Evolutionary conservation across 2,113 vertebrate genomes (phyloP), one percentile per base, ranked within the genome.

Genomic region (Sus scrofa): DNA sequence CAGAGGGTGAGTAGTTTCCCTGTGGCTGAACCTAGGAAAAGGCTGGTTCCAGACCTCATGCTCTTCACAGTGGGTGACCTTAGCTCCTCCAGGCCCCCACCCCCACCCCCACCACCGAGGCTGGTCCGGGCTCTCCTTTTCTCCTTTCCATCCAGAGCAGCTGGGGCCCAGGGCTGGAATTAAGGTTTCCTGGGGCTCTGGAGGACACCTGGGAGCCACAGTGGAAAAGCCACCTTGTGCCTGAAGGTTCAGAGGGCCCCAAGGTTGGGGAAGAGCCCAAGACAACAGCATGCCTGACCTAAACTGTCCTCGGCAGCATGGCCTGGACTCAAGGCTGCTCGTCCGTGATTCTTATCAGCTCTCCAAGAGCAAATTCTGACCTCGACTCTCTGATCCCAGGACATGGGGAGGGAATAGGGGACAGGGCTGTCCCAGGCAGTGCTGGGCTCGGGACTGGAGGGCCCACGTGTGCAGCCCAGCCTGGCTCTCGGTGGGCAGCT

Each of bases 401-500:
- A 24, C 86, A 3, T 30, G 60, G 20, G 7, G 54, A 44, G 14
- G 74, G 73, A 26, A 8, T 20, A 11, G 5, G 63, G 65, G 68
- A 58, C n/a, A 60, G n/a, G 70, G 54, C 30, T 54, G 63, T 83
- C 94, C 22, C 3, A 37, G 54, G 68, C 44, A 12, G 26, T 22
- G 52, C 54, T 86, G 67, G 63, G 50, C 71, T 85, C 15, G 0
- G 65, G 71, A 20, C 52, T 56, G 75, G 75, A 78, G 30, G 50
- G 30, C 44, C 44, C 44, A 44, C 8, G 44, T 8, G 44, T 44
- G 44, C 52, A 14, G 52, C 75, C 75, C 75, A 34, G 63, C 63
- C 26, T 6, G 2, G 75, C 54, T 94, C 91, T 86, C 52, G 75
- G 95, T 89, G 96, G 96, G 71, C 85, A 85, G 52, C 97, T 95